Conservation (phyloP, 2,113 vertebrate species). For the Phaetusa simplex region DNA sequence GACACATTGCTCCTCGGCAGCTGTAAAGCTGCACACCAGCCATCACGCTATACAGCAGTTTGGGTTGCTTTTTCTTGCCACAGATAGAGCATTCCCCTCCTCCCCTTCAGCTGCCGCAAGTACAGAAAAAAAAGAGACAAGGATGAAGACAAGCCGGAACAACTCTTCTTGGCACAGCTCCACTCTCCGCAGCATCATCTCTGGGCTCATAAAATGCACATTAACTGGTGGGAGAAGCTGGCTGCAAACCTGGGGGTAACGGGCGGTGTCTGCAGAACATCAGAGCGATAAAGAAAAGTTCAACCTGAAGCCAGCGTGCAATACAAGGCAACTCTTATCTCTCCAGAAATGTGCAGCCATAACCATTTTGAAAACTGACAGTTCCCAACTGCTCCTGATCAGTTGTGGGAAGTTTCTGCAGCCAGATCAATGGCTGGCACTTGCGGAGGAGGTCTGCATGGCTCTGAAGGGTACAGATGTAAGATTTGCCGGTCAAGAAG, state of each 20-base stretch:
- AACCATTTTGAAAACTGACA: background rate
- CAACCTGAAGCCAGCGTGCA: conserved; percentile 10
- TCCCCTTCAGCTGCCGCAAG: background rate
- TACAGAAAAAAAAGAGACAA: background rate
- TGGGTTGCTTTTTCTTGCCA: background rate
- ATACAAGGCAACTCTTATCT: background rate
- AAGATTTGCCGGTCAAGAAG: background rate
- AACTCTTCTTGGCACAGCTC: conserved; percentile 18
- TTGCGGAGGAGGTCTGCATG: background rate
- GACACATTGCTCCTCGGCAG: background rate
- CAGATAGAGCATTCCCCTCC: background rate
- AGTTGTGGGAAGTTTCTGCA: background rate
- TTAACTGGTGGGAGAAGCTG: conserved; percentile 3
- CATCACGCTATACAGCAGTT: background rate
- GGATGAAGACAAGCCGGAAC: conserved; percentile 31
- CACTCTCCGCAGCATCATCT: background rate
- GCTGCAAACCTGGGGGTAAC: conserved; percentile 14
- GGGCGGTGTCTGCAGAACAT: background rate
- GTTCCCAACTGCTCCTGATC: background rate
- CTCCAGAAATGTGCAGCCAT: background rate
- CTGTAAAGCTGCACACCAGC: background rate
- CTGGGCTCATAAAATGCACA: conserved; percentile 30
- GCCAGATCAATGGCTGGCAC: background rate
- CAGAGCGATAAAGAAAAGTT: background rate
- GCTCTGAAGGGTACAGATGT: background rate